Percentiles rank a stretch among this genome's conserved stretches.
These are phyloP conservation scores for Hylaeus anthracinus DNA, from an alignment of 1,140 invertebrate genomes.

Conservation along the genomic window DNA sequence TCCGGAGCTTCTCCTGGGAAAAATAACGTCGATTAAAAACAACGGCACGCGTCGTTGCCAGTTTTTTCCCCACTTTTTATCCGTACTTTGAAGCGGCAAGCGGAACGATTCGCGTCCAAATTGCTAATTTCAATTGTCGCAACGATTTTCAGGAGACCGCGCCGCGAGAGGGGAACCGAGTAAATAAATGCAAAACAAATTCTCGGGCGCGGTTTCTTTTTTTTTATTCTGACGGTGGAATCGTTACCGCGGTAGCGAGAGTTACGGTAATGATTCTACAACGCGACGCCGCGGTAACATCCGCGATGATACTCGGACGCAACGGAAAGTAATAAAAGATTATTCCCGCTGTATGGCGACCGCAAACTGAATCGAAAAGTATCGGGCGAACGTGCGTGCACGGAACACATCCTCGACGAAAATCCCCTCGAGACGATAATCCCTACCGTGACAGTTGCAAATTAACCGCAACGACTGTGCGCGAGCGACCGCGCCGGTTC, in stretches of 20 bases:
- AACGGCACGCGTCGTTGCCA: too few relatives aligned
- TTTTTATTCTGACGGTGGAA: neutral
- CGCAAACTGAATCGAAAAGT: neutral
- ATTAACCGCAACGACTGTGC: constrained; percentile 57
- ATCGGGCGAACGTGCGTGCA: neutral
- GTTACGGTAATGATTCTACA: constrained; percentile 12
- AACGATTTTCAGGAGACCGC: neutral
- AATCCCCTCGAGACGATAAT: constrained; percentile 58
- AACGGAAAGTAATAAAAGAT: constrained; percentile 23
- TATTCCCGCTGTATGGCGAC: neutral
- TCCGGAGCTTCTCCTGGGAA: too few relatives aligned
- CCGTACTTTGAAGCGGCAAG: constrained; percentile 23
- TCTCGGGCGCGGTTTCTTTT: neutral
- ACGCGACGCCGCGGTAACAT: neutral
- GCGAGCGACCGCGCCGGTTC: neutral
- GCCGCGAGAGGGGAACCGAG: neutral
- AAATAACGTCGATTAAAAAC: too few relatives aligned
- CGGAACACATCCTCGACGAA: constrained; percentile 12
- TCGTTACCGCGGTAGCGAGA: neutral
- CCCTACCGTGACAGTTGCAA: constrained; percentile 56
- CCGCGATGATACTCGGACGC: neutral
- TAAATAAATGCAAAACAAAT: constrained; percentile 13
- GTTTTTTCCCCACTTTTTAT: too few relatives aligned
- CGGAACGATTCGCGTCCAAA: neutral
- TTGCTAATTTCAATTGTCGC: neutral